Conservation (phyloP, 1,140 invertebrate genomes). For the Drosophila bocqueti region DNA sequence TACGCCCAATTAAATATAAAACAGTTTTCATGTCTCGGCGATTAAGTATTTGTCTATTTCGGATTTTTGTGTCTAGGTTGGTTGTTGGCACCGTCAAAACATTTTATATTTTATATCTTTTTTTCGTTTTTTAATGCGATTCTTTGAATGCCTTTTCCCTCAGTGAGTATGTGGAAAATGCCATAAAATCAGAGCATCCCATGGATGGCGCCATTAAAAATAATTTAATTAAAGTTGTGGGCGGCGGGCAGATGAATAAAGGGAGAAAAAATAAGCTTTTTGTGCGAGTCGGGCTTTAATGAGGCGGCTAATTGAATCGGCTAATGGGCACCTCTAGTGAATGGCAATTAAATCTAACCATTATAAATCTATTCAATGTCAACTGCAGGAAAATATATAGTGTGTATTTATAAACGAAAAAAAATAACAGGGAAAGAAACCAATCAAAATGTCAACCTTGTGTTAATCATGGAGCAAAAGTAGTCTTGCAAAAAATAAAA, state of each 20-base stretch:
- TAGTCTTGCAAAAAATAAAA: constrained; percentile 20
- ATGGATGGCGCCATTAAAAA: constrained; percentile 47
- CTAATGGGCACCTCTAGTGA: constrained; percentile 45
- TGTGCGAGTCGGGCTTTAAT: constrained; percentile 40
- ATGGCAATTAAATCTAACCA: constrained; percentile 47
- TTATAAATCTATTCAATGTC: constrained; percentile 56
- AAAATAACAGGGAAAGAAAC: constrained; percentile 1
- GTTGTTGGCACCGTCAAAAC: constrained; percentile 38
- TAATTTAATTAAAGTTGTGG: constrained; percentile 55
- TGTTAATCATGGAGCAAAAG: constrained; percentile 41
- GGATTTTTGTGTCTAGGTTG: constrained; percentile 57
- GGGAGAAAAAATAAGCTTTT: not conserved
- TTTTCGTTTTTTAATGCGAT: constrained; percentile 8
- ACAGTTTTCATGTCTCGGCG: constrained; percentile 22
- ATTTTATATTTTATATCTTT: constrained; percentile 12
- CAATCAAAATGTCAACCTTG: constrained; percentile 63
- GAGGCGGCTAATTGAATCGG: constrained; percentile 66
- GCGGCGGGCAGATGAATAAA: constrained; percentile 1
- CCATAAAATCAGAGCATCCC: constrained; percentile 45
- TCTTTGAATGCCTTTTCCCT: constrained; percentile 20
- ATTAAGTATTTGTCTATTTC: constrained; percentile 43
- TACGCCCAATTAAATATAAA: constrained; percentile 40
- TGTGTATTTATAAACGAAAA: constrained; percentile 4
- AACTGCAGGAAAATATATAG: constrained; percentile 33
- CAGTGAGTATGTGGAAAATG: constrained; percentile 37